These are phyloP conservation scores for Trichonephila inaurata DNA, from an alignment of 1,140 invertebrate species.

Conservation along the genomic window DNA sequence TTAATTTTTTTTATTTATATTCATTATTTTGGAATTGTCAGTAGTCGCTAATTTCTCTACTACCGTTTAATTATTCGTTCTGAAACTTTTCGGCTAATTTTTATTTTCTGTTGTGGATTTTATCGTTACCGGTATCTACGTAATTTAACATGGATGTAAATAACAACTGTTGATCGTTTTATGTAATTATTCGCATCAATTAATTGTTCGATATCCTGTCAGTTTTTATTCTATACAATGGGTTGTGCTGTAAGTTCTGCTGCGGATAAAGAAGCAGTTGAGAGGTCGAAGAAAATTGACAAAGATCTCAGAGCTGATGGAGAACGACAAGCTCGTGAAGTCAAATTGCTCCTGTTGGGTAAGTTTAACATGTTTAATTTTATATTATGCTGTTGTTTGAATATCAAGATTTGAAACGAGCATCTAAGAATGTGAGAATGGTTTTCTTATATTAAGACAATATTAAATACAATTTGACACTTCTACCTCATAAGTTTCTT, in stretches of 20 bases:
- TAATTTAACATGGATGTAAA: constrained; percentile 58
- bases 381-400: not conserved
- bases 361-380: constrained; percentile 79
- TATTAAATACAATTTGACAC: too few relatives aligned
- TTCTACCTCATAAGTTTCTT: too few relatives aligned
- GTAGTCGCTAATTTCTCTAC: not conserved
- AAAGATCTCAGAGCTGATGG: constrained; percentile 91
- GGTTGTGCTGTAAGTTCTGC: constrained; percentile 85
- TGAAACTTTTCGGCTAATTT: not conserved
- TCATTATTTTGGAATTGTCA: not conserved
- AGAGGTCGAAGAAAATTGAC: constrained; percentile 94
- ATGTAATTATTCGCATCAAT: not conserved
- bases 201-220: constrained; percentile 11
- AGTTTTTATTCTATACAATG: constrained; percentile 59
- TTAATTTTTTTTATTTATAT: constrained; percentile 20
- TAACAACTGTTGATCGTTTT: constrained; percentile 21
- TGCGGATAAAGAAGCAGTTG: constrained; percentile 90
- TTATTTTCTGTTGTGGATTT: not conserved
- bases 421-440: not conserved
- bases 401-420: not conserved
- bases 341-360: constrained; percentile 93
- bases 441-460: not conserved
- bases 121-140: constrained; percentile 56
- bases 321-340: constrained; percentile 91
- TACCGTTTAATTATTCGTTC: not conserved